Evolutionary conservation across 1,140 invertebrate species (phyloP), one percentile per base, ranked within the genome.

Genomic region (Camponotus vicinus): DNA sequence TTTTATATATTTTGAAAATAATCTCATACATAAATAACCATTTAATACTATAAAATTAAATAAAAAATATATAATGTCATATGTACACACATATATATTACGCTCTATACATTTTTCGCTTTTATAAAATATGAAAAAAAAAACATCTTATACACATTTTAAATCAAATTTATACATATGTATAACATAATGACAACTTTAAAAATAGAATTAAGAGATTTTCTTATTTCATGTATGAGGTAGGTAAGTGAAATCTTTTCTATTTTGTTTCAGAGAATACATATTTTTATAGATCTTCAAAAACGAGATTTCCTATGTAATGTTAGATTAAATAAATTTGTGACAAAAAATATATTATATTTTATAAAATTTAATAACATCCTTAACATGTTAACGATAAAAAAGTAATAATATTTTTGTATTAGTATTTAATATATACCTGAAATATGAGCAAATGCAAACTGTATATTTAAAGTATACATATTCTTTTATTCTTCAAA

Each of bases 341-440:
- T 40, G 5, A 18, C 32, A 63, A 84, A 66, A 85, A 52, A 84
- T 85, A 59, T 52, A 69, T 59, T 87, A 59, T 59, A 69, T 61
- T 42, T 76, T 66, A 75, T 76, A 87, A n/a, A 45, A 67, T 67
- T 18, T 32, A 34, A 52, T 75, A 66, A 67, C 18, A 80, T 49
- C 55, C 11, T 61, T 40, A 3, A 34, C 9, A 40, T 40, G 37
- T 77, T 78, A 79, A 85, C 42, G 63, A 27, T 27, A 70, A 78
- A 42, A 42, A 63, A 55, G 42, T 80, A 70, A 67, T 27, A 55
- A 11, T 57, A 55, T 69, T 21, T 79, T 78, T n/a, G 49, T 45
- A 57, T 27, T 52, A 52, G 49, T 15, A 4, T 82, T 79, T 11
- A 77, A 59, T 42, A 55, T 32, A 34, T 0, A 55, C 52, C 40